These are phyloP conservation scores for Fukomys damarensis DNA, from an alignment of 2,113 vertebrate species.

Conservation along the genomic window DNA sequence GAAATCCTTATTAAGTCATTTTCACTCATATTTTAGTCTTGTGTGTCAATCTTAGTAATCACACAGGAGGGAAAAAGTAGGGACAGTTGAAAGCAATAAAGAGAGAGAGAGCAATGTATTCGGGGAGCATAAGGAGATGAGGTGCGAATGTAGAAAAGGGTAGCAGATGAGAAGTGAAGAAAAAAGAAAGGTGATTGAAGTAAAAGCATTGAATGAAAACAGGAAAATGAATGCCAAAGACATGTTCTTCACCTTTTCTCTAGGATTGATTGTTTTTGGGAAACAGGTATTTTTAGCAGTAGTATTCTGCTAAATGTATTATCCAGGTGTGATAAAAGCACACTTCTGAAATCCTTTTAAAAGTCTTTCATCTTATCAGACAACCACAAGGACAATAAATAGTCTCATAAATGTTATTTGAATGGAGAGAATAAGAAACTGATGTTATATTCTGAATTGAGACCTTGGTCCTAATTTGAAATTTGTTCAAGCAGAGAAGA, in stretches of 20 bases:
- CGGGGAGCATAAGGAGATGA: neutral
- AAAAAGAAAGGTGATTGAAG: neutral
- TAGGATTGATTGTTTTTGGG: neutral
- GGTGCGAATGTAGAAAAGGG: neutral
- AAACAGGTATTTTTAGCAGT: neutral
- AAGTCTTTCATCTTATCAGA: neutral
- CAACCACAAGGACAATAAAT: conserved; percentile 14
- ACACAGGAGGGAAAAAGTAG: neutral
- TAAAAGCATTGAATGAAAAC: neutral
- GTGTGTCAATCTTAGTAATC: neutral
- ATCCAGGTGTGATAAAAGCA: neutral
- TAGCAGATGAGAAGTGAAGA: neutral
- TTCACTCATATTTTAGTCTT: neutral
- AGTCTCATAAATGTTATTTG: conserved; percentile 19
- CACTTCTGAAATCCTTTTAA: neutral
- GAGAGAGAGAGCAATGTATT: neutral
- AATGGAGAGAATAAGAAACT: neutral
- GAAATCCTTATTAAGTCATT: conserved; percentile 62
- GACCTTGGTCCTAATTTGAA: neutral
- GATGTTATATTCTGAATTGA: neutral
- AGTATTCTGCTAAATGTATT: neutral
- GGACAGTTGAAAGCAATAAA: neutral
- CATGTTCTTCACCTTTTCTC: neutral
- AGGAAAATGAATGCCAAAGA: neutral
- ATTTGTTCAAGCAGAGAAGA: neutral